A percentile compares a stretch with the other conserved stretches of the same genome.
These are phyloP conservation scores for Xestia rhomboidea DNA, from an alignment of 2,888 invertebrate species.

Conservation along the genomic window DNA sequence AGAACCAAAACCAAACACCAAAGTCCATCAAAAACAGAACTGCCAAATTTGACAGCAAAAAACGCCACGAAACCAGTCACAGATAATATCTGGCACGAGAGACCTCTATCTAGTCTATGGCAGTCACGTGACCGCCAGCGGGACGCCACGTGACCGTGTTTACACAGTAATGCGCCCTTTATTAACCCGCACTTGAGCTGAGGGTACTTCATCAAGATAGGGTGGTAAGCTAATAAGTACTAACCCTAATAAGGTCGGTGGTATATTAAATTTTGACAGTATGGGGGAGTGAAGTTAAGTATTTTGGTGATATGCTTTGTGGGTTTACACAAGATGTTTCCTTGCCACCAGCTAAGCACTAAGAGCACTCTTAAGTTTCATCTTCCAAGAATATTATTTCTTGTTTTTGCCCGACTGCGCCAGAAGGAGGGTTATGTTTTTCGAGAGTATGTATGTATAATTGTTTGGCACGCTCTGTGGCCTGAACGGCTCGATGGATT, in stretches of 20 bases:
- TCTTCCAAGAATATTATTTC: not conserved
- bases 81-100: constrained; percentile 86
- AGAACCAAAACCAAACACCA: not conserved
- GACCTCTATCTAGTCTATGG: constrained; percentile 82
- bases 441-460: too few species aligned
- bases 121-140: constrained; percentile 81
- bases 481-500: too few species aligned
- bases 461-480: too few species aligned
- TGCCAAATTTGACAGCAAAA: constrained; percentile 72
- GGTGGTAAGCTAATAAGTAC: constrained; percentile 70
- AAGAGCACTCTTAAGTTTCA: not conserved
- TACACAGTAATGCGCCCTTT: constrained; percentile 82
- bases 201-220: constrained; percentile 67
- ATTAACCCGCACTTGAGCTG: constrained; percentile 77
- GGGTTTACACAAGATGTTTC: not conserved
- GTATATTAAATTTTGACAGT: constrained; percentile 68
- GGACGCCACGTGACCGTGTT: constrained; percentile 85
- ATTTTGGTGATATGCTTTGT: constrained; percentile 11
- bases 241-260: constrained; percentile 66
- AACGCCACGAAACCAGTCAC: constrained; percentile 75
- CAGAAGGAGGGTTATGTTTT: too few species aligned
- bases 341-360: not conserved
- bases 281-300: constrained; percentile 35
- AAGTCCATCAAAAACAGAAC: constrained; percentile 55
- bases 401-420: too few species aligned